phyloP scores from a whole-genome alignment of 2,113 vertebrate species.

The Varanus komodoensis region DNA sequence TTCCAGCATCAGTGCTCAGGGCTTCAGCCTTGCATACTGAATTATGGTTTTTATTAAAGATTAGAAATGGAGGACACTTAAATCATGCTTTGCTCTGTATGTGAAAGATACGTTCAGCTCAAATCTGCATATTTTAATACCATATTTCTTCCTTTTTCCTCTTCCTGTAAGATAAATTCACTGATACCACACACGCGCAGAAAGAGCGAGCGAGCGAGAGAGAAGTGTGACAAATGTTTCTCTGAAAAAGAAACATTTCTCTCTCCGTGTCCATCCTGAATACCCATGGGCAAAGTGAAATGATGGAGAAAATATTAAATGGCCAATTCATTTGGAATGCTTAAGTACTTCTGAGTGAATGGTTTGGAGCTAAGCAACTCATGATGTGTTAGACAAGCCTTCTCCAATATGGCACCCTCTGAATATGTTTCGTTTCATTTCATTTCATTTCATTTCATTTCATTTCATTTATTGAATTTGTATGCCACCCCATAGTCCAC shows the following conservation, averaged over 20 bases:
- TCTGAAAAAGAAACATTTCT: constrained; percentile 71
- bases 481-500: no score
- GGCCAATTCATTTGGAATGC: constrained; percentile 51
- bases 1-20: constrained; percentile 71
- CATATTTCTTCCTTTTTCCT: constrained; percentile 71
- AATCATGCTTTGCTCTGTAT: constrained; percentile 76
- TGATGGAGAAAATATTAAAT: constrained; percentile 67
- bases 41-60: constrained; percentile 79
- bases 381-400: neutral
- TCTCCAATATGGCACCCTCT: no score
- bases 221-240: constrained; percentile 56
- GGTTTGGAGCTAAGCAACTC: neutral
- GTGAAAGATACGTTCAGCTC: constrained; percentile 70
- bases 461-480: no score
- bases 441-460: no score
- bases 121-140: constrained; percentile 69
- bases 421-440: no score
- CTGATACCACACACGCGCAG: constrained; percentile 60
- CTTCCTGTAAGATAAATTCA: constrained; percentile 69
- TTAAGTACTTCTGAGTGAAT: constrained; percentile 62
- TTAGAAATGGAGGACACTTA: constrained; percentile 77
- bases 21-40: constrained; percentile 73
- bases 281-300: constrained; percentile 58
- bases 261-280: constrained; percentile 67
- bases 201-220: no score